Evolutionary conservation across 2,888 invertebrate genomes (phyloP).

Genomic region (Agonopterix arenella): DNA sequence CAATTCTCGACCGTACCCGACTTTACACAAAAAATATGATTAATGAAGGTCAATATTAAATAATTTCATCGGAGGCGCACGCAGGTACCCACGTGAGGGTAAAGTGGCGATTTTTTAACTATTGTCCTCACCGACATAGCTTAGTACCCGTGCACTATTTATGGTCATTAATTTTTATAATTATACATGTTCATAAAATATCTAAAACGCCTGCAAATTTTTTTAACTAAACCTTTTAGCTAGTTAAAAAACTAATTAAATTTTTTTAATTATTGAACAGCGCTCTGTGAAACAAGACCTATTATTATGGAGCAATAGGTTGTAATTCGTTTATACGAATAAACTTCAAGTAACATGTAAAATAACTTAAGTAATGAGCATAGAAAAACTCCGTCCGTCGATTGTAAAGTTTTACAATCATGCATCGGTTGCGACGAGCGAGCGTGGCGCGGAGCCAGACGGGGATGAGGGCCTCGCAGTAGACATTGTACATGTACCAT

Average conservation of each 20-base stretch:
- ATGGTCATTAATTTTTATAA: conserved; percentile 13
- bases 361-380: too few species aligned
- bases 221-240: too few species aligned
- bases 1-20: conserved; percentile 29
- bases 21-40: conserved; percentile 64
- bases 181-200: not conserved
- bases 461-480: too few species aligned
- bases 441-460: too few species aligned
- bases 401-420: conserved; percentile 50
- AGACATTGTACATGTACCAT: too few species aligned
- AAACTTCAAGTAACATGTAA: too few species aligned
- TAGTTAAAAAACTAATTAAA: too few species aligned
- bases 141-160: conserved; percentile 14
- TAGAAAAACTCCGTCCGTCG: conserved; percentile 1
- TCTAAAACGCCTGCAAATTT: too few species aligned
- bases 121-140: conserved; percentile 17
- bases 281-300: not conserved
- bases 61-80: conserved; percentile 57
- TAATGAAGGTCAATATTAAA: conserved; percentile 67
- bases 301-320: conserved; percentile 2
- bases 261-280: too few species aligned
- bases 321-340: too few species aligned
- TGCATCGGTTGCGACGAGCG: conserved; percentile 3
- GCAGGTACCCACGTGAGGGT: conserved; percentile 18
- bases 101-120: conserved; percentile 49